Evolutionary conservation across 2,888 invertebrate genomes (phyloP).

Genomic region (Eupithecia tripunctaria): DNA sequence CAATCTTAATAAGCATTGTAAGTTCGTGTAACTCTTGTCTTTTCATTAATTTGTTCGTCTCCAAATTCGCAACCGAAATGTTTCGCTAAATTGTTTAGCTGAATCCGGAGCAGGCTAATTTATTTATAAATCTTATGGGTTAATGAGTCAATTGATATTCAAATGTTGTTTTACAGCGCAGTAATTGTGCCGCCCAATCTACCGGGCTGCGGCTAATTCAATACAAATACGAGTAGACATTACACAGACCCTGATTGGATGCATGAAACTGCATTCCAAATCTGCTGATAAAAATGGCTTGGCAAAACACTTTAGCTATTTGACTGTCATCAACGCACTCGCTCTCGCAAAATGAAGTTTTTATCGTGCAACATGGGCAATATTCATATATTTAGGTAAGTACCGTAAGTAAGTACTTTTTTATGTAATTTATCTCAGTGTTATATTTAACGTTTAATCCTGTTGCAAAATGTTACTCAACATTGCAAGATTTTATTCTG

Average conservation of each 20-base stretch:
- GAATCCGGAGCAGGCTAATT: slow-evolving; percentile 23
- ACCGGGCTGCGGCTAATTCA: slow-evolving; percentile 63
- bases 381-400: too few relatives aligned
- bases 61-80: slow-evolving; percentile 13
- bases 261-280: background rate
- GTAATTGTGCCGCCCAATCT: slow-evolving; percentile 66
- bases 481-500: too few relatives aligned
- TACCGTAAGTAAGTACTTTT: too few relatives aligned
- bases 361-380: too few relatives aligned
- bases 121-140: slow-evolving; percentile 34
- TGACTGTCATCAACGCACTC: background rate
- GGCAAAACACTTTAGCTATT: background rate
- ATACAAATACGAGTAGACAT: slow-evolving; percentile 62
- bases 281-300: background rate
- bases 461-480: too few relatives aligned
- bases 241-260: slow-evolving; percentile 43
- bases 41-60: slow-evolving; percentile 11
- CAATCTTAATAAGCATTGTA: background rate
- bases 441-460: too few relatives aligned
- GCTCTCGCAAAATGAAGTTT: background rate
- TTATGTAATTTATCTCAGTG: too few relatives aligned
- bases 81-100: slow-evolving; percentile 20
- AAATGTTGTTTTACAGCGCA: slow-evolving; percentile 60
- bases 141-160: slow-evolving; percentile 63
- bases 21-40: background rate